Percentiles rank a stretch among this genome's conserved stretches.
phyloP scores from a whole-genome alignment of 2,888 invertebrate species.

The Sarcophaga rosellei region DNA sequence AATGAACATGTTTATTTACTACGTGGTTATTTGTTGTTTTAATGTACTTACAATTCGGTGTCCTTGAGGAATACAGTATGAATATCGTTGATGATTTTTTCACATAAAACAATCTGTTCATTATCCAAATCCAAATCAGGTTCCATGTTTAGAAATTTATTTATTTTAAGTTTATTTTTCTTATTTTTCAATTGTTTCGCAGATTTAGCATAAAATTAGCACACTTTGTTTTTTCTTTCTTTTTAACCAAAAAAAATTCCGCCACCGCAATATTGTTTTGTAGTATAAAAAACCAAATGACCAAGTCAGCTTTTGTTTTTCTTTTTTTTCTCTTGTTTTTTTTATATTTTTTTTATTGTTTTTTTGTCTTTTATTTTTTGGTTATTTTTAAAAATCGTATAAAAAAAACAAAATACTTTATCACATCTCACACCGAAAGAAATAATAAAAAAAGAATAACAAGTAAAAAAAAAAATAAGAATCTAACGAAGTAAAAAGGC shows the following conservation, averaged over 20 bases:
- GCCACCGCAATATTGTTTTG: conserved; percentile 21
- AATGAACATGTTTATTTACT: too few species aligned
- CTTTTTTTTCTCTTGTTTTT: not conserved
- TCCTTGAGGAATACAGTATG: conserved; percentile 88
- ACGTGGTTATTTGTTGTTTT: not conserved
- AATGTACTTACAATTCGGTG: conserved; percentile 87
- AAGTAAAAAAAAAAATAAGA: too few species aligned
- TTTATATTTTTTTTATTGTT: not conserved
- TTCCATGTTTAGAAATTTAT: conserved; percentile 39
- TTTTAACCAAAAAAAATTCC: conserved; percentile 3
- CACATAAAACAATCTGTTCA: conserved; percentile 88
- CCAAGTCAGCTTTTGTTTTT: conserved; percentile 45
- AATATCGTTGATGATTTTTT: conserved; percentile 91
- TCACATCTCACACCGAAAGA: conserved; percentile 38
- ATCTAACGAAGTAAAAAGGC: too few species aligned
- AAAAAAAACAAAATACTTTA: conserved; percentile 37
- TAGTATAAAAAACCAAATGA: conserved; percentile 9
- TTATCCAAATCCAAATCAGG: conserved; percentile 76
- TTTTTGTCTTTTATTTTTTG: not conserved
- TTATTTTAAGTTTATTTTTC: not conserved
- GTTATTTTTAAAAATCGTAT: conserved; percentile 22
- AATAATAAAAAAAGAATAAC: not conserved
- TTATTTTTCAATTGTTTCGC: conserved; percentile 17
- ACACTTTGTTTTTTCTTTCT: conserved; percentile 28
- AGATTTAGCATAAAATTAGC: conserved; percentile 36